phyloP scores from a whole-genome alignment of 2,888 invertebrate genomes.

The Zaprionus lineosus region DNA sequence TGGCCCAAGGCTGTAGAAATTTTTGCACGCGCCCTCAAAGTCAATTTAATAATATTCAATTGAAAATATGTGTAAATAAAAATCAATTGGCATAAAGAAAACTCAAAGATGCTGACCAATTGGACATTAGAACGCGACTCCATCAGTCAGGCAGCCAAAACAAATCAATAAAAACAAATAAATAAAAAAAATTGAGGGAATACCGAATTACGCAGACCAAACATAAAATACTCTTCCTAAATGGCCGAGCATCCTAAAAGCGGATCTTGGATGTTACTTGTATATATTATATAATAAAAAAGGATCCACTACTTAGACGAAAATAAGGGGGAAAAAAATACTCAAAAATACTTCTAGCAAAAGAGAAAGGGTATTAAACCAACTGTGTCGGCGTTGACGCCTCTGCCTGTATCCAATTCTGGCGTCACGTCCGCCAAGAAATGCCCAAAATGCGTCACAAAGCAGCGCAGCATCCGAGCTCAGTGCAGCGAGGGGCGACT shows the following conservation, averaged over 20 bases:
- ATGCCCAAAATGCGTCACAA: constrained; percentile 59
- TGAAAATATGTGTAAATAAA: constrained; percentile 73
- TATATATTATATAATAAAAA: too few species aligned
- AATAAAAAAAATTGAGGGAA: neutral
- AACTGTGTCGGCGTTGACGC: too few species aligned
- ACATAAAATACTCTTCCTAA: neutral
- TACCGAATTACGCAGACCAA: neutral
- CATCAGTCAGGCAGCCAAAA: constrained; percentile 52
- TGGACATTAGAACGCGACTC: constrained; percentile 53
- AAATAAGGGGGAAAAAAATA: too few species aligned
- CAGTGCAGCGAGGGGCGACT: constrained; percentile 9
- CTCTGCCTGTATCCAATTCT: constrained; percentile 19
- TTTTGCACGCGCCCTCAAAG: constrained; percentile 75
- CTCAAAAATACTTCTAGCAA: too few species aligned
- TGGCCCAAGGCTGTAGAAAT: constrained; percentile 58
- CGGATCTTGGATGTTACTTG: too few species aligned
- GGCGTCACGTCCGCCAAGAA: constrained; percentile 55
- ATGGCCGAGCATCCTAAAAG: too few species aligned
- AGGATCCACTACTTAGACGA: too few species aligned
- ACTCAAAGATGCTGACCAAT: constrained; percentile 47
- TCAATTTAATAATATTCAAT: constrained; percentile 74
- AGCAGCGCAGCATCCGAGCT: constrained; percentile 44
- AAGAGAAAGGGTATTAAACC: too few species aligned
- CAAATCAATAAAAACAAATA: constrained; percentile 66
- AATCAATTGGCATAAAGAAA: constrained; percentile 62